Evolutionary conservation across 1,140 invertebrate species (phyloP).

Genomic region (Phocides pigmalion): DNA sequence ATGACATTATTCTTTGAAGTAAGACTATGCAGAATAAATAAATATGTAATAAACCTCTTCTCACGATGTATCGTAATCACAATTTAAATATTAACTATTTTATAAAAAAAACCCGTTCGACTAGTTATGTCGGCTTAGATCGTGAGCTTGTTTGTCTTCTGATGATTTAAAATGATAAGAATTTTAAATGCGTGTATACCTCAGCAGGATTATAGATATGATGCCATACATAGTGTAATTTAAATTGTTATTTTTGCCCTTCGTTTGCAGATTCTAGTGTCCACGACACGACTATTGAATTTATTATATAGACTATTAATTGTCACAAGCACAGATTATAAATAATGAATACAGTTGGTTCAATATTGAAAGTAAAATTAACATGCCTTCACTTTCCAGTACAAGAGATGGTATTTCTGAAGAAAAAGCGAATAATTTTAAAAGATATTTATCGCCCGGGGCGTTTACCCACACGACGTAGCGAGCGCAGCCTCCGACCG

Average conservation of each 20-base stretch:
- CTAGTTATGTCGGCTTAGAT: constrained; percentile 12
- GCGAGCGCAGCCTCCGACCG: constrained; percentile 60
- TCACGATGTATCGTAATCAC: constrained; percentile 14
- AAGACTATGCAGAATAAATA: neutral
- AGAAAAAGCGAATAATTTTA: neutral
- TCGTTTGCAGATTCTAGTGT: too few species aligned
- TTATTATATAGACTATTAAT: too few species aligned
- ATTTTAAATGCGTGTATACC: constrained; percentile 10
- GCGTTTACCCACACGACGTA: constrained; percentile 11
- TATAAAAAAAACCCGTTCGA: constrained; percentile 15
- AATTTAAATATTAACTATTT: constrained; percentile 1
- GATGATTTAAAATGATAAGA: constrained; percentile 23
- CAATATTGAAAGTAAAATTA: too few species aligned
- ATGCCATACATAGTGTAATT: neutral
- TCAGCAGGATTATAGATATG: neutral
- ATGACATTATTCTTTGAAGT: too few species aligned
- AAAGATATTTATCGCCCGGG: constrained; percentile 11
- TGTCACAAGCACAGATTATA: too few species aligned
- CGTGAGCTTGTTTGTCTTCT: constrained; percentile 10
- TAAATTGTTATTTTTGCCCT: neutral
- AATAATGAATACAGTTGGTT: too few species aligned
- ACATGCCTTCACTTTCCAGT: constrained; percentile 7
- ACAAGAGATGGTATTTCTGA: neutral
- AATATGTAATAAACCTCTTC: constrained; percentile 5
- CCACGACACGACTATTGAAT: too few species aligned